Percentiles rank a stretch among this genome's conserved stretches.
phyloP scores from a whole-genome alignment of 2,113 vertebrate genomes.

The Rhinolophus sinicus region DNA sequence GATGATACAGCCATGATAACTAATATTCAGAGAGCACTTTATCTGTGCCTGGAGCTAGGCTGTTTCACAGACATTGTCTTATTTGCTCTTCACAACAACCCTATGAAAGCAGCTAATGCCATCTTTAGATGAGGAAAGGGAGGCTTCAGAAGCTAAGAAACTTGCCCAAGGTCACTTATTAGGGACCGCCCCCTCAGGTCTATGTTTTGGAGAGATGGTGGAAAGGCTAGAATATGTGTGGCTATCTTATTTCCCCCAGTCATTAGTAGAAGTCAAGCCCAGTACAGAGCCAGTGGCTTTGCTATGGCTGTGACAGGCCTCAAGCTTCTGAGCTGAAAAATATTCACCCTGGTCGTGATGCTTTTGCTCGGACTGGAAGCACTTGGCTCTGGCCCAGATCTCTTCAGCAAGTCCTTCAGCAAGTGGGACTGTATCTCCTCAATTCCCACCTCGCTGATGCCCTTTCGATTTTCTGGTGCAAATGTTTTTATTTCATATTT shows the following conservation, averaged over 20 bases:
- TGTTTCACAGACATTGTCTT: not conserved
- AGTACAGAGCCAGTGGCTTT: not conserved
- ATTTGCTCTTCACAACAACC: not conserved
- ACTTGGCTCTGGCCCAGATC: not conserved
- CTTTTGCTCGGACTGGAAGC: not conserved
- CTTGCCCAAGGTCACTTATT: not conserved
- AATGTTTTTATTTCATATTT: not conserved
- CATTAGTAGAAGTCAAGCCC: not conserved
- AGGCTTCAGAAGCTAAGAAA: not conserved
- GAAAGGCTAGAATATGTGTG: not conserved
- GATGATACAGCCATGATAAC: not conserved
- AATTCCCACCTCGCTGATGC: too few relatives aligned
- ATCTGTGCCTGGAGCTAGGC: not conserved
- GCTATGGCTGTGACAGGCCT: not conserved
- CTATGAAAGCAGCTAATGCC: not conserved
- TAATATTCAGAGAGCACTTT: not conserved
- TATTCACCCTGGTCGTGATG: accelerated
- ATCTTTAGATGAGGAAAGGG: not conserved
- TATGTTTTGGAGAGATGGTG: not conserved
- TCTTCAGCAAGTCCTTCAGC: not conserved
- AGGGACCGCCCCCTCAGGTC: not conserved
- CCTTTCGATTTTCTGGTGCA: not conserved
- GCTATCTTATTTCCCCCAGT: not conserved
- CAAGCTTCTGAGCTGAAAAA: not conserved
- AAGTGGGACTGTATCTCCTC: not conserved